These are phyloP conservation scores for Boulengerochromis microlepis DNA, from an alignment of 2,113 vertebrate species.

Conservation along the genomic window DNA sequence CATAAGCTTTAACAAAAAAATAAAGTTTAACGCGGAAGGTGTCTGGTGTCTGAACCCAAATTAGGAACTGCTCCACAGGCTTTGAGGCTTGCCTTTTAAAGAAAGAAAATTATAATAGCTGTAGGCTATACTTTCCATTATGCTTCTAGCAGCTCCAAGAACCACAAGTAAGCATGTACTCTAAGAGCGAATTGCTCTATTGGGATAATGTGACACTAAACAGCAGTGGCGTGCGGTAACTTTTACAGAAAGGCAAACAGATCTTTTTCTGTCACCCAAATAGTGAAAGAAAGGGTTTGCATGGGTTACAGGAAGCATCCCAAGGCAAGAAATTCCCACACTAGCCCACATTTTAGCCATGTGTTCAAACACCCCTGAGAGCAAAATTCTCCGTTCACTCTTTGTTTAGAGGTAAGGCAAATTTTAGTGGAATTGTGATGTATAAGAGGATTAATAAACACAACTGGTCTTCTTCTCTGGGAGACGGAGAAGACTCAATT, in stretches of 20 bases:
- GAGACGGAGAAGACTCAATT: neutral
- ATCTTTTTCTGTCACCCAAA: neutral
- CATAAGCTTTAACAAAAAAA: neutral
- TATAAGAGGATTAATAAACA: neutral
- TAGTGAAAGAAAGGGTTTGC: neutral
- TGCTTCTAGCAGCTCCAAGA: neutral
- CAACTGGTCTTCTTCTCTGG: neutral
- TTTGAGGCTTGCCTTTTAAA: neutral
- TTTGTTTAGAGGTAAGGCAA: neutral
- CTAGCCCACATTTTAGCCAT: neutral
- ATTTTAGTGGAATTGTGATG: neutral
- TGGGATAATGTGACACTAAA: neutral
- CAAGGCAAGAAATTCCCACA: neutral
- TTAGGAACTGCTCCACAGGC: neutral
- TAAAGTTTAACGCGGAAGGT: neutral
- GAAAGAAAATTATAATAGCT: neutral
- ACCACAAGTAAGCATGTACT: neutral
- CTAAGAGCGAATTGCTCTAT: neutral
- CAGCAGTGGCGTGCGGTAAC: accelerated
- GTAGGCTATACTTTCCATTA: neutral
- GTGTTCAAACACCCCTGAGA: neutral
- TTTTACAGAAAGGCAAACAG: neutral
- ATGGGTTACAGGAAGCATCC: neutral
- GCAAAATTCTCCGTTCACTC: neutral
- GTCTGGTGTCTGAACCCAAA: neutral